phyloP scores from a whole-genome alignment of 2,888 invertebrate genomes.

The Papilio elwesi region DNA sequence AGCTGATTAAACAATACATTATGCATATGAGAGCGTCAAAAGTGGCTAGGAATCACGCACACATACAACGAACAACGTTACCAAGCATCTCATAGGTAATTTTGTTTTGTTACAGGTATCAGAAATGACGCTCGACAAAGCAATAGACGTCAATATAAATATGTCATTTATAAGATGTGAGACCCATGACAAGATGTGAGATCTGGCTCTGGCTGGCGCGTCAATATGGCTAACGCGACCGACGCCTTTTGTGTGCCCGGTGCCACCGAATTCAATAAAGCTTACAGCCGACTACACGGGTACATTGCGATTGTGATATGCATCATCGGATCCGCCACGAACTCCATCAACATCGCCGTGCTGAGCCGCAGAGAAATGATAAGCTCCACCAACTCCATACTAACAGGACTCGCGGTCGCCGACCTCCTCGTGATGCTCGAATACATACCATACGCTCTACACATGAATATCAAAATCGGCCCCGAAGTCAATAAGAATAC shows the following conservation, averaged over 20 bases:
- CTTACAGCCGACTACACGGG: constrained; percentile 91
- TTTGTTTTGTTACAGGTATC: constrained; percentile 42
- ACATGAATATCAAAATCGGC: constrained; percentile 88
- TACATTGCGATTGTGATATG: constrained; percentile 94
- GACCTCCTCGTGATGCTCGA: constrained; percentile 97
- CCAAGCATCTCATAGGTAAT: neutral
- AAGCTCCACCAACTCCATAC: constrained; percentile 95
- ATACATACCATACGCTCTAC: constrained; percentile 95
- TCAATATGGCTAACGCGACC: constrained; percentile 66
- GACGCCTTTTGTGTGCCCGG: constrained; percentile 83
- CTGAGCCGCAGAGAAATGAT: constrained; percentile 95
- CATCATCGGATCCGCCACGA: constrained; percentile 94
- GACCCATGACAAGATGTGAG: constrained; percentile 47
- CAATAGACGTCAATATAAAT: constrained; percentile 21
- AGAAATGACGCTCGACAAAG: constrained; percentile 23
- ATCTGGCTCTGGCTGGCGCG: constrained; percentile 37
- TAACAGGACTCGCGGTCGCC: constrained; percentile 95
- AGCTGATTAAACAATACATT: too few relatives aligned
- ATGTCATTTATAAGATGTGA: constrained; percentile 17
- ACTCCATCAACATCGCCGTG: constrained; percentile 95
- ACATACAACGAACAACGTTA: too few relatives aligned
- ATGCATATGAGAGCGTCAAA: too few relatives aligned
- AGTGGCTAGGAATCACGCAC: too few relatives aligned
- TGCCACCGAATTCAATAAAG: constrained; percentile 85
- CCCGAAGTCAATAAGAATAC: constrained; percentile 80